phyloP scores from a whole-genome alignment of 2,888 invertebrate species.

The Antitype chi region DNA sequence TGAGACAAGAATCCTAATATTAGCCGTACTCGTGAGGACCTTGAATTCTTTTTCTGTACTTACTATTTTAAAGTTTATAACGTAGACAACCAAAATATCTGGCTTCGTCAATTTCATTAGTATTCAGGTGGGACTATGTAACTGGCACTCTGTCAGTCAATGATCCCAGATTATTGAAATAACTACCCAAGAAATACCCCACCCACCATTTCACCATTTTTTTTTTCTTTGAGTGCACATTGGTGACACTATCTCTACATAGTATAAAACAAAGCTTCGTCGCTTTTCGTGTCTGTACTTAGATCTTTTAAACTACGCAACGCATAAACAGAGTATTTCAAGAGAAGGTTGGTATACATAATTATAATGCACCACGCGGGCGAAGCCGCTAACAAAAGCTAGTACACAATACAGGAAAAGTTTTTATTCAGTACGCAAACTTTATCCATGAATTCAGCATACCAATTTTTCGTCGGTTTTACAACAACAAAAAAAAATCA shows the following conservation, averaged over 20 bases:
- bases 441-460: too few species aligned
- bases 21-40: not conserved
- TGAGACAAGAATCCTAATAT: not conserved
- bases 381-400: too few species aligned
- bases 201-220: slow-evolving; percentile 20
- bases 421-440: too few species aligned
- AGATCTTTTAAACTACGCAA: too few species aligned
- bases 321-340: too few species aligned
- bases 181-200: slow-evolving; percentile 15
- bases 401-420: too few species aligned
- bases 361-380: too few species aligned
- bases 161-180: slow-evolving; percentile 51
- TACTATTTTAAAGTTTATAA: slow-evolving; percentile 19
- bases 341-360: too few species aligned
- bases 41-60: not conserved
- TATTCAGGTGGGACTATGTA: slow-evolving; percentile 49
- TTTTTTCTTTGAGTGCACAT: not conserved
- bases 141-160: slow-evolving; percentile 51
- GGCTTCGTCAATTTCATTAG: slow-evolving; percentile 37
- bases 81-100: slow-evolving; percentile 18
- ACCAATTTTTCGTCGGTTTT: too few species aligned
- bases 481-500: too few species aligned
- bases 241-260: not conserved
- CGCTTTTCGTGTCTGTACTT: too few species aligned
- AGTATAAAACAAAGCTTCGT: too few species aligned